These are phyloP conservation scores for Gryllus longicercus DNA, from an alignment of 2,888 invertebrate species.

Conservation along the genomic window DNA sequence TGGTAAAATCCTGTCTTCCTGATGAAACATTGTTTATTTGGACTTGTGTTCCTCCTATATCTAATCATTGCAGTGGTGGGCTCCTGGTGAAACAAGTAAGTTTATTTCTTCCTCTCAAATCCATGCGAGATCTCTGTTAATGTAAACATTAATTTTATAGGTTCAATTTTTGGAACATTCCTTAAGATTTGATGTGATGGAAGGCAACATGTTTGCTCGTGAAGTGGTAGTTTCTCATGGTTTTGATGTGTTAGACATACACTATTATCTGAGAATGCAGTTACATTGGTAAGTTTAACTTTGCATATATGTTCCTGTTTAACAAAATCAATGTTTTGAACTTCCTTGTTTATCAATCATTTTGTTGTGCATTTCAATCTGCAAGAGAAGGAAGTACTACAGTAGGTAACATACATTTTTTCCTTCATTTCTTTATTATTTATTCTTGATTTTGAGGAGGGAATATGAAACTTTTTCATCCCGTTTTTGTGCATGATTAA, in stretches of 20 bases:
- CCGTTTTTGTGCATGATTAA: not conserved
- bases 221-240: constrained; percentile 45
- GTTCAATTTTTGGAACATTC: constrained; percentile 47
- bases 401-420: not conserved
- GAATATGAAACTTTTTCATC: not conserved
- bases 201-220: constrained; percentile 51
- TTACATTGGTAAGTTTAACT: constrained; percentile 42
- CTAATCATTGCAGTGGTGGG: constrained; percentile 47
- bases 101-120: not conserved
- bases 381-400: not conserved
- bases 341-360: too few species aligned
- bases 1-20: constrained; percentile 45
- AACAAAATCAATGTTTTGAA: not conserved
- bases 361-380: not conserved
- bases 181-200: constrained; percentile 50
- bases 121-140: not conserved
- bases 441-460: too few species aligned
- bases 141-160: constrained; percentile 40
- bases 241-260: constrained; percentile 52
- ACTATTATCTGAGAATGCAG: constrained; percentile 50
- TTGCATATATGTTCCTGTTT: not conserved
- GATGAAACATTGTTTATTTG: constrained; percentile 49
- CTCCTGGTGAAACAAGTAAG: constrained; percentile 47
- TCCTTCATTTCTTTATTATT: not conserved
- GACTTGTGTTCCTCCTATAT: constrained; percentile 51